Percentiles rank a stretch among this genome's conserved stretches.
phyloP scores from a whole-genome alignment of 2,797 vertebrate species.

The Acridotheres tristis region DNA sequence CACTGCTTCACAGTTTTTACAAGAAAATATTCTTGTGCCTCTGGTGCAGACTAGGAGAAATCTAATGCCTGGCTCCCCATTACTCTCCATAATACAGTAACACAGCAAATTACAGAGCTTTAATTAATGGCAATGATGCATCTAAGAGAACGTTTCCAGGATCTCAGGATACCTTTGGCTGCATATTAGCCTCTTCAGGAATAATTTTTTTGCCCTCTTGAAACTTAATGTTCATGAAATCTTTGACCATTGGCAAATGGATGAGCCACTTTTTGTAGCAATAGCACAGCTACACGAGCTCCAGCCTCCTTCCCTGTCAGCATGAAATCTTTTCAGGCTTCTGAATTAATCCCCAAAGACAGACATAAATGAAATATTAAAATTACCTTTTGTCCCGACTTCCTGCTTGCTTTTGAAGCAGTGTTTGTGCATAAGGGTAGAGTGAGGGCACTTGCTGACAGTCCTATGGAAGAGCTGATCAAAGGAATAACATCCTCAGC shows the following conservation, averaged over 20 bases:
- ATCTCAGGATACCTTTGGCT: constrained; percentile 74
- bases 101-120: constrained; percentile 70
- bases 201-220: constrained; percentile 47
- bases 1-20: constrained; percentile 56
- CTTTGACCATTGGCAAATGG: constrained; percentile 41
- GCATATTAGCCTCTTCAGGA: constrained; percentile 62
- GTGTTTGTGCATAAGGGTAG: neutral
- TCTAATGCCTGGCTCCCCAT: constrained; percentile 72
- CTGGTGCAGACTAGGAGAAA: constrained; percentile 45
- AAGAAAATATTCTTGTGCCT: constrained; percentile 63
- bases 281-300: neutral
- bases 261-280: constrained; percentile 54
- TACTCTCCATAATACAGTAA: constrained; percentile 69
- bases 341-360: constrained; percentile 55
- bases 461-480: constrained; percentile 11
- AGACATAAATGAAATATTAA: constrained; percentile 69
- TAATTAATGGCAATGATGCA: constrained; percentile 74
- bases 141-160: constrained; percentile 68
- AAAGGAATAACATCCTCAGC: constrained; percentile 17
- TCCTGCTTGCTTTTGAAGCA: neutral
- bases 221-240: constrained; percentile 66
- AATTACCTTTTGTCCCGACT: constrained; percentile 64
- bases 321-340: constrained; percentile 50
- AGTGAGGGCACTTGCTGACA: neutral
- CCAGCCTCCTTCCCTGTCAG: constrained; percentile 15